phyloP scores from a whole-genome alignment of 2,888 invertebrate species.

The Aleiodes leptofemur region DNA sequence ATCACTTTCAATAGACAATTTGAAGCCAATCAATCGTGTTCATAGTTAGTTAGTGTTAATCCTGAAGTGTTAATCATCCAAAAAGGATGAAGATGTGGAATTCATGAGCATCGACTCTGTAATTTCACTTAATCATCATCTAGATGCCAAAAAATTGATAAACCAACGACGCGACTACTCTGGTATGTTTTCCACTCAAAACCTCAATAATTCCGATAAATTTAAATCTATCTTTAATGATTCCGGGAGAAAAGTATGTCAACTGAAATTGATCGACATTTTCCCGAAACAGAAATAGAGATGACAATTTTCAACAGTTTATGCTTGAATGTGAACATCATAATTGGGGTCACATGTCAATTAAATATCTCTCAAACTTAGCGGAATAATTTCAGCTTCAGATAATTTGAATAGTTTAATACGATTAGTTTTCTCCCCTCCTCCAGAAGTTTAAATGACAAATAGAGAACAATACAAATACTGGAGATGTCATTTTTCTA shows the following conservation, averaged over 20 bases:
- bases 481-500: conserved; percentile 6
- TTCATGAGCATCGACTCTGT: neutral
- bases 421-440: neutral
- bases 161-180: neutral
- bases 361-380: neutral
- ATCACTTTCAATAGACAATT: too few species aligned
- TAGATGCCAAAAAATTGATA: neutral
- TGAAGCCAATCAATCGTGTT: neutral
- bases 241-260: neutral
- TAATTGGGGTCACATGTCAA: conserved; percentile 15
- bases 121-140: neutral
- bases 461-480: neutral
- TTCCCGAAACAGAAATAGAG: neutral
- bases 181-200: conserved; percentile 5
- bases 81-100: neutral
- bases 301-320: neutral
- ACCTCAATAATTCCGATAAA: neutral
- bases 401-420: too few species aligned
- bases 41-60: neutral
- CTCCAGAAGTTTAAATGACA: neutral
- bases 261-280: neutral
- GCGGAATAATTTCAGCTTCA: neutral
- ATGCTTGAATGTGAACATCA: neutral
- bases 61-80: neutral
- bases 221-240: neutral